A percentile compares a stretch with the other conserved stretches of the same genome.
phyloP scores from a whole-genome alignment of 2,113 vertebrate genomes.

The Callionymus lyra region DNA sequence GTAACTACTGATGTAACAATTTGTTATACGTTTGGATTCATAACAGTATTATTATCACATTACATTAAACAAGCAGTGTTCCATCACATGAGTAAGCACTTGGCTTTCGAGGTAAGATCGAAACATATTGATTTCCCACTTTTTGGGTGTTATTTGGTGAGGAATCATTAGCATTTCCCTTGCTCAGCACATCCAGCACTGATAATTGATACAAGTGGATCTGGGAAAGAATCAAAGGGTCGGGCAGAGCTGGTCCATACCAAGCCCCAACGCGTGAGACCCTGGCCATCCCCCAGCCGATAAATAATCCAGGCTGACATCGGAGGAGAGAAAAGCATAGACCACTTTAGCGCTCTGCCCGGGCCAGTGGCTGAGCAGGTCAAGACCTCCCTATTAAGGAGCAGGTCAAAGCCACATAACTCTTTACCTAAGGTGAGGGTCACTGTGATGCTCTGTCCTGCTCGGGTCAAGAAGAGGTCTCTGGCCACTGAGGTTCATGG shows the following conservation, averaged over 20 bases:
- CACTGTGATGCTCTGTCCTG: slow-evolving; percentile 46
- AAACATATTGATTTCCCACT: slow-evolving; percentile 39
- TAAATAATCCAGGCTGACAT: slow-evolving; percentile 64
- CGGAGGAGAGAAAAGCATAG: slow-evolving; percentile 25
- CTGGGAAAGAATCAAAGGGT: slow-evolving; percentile 39
- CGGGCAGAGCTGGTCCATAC: slow-evolving; percentile 35
- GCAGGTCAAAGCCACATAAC: slow-evolving; percentile 72
- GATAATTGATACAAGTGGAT: slow-evolving; percentile 47
- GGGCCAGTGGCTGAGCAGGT: slow-evolving; percentile 45
- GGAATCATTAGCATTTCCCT: slow-evolving; percentile 54
- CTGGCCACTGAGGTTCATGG: slow-evolving; percentile 64
- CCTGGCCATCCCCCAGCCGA: slow-evolving; percentile 35
- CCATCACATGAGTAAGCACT: slow-evolving; percentile 5
- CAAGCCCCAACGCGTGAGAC: slow-evolving; percentile 32
- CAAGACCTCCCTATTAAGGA: slow-evolving; percentile 59
- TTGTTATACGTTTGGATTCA: too few species aligned
- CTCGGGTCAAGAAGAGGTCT: slow-evolving; percentile 66
- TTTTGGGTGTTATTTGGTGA: slow-evolving; percentile 48
- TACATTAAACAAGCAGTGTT: slow-evolving; percentile 18
- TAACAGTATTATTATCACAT: too few species aligned
- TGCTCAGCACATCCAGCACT: slow-evolving; percentile 29
- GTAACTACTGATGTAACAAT: too few species aligned
- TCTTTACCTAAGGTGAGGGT: slow-evolving; percentile 72
- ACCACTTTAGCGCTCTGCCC: slow-evolving; percentile 34
- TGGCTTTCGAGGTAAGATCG: slow-evolving; percentile 13